Evolutionary conservation across 2,888 invertebrate species (phyloP), one percentile per base, ranked within the genome.

Genomic region (Anorthoa munda): DNA sequence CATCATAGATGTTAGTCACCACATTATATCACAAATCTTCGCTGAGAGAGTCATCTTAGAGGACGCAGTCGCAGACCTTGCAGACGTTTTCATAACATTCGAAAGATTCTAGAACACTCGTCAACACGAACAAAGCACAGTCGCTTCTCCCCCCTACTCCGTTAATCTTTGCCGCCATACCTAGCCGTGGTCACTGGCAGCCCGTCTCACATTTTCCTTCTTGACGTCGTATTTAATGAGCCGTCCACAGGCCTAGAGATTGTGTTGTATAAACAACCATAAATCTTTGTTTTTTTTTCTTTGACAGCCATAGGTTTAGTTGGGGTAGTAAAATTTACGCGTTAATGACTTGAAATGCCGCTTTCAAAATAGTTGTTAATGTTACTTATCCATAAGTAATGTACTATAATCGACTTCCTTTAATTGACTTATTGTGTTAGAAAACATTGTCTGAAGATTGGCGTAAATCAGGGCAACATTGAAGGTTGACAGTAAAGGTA

Each of bases 191-290:
- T 87, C 88, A 86, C 85, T 86, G 82, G 84, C 87, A 83, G 78
- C 72, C 66, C 79, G 76, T 79, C 83, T 85, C 85, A 77, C 85
- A 87, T 84, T 92, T 90, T 86, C 90, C 91, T 89, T 92, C 91
- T 93, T 92, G 90, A 93, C 90, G 93, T 90, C 86, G 90, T 89
- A 91, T 94, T 95, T 94, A 95, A 95, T 93, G 95, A 93, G 86
- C 90, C 93, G 93, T 94, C 77, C 77, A 77, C 87, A 71, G 80
- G 85, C 81, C 73, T 88, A 79, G 82, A 82, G 73, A 81, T 79
- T 86, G 89, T 89, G 83, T 86, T 87, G 83, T 87, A 88, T 90
- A 92, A 91, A 92, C 92, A 91, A 66, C 77, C 89, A 88, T 91
- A 91, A 91, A 91, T 88, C 77, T 65, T 81, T 87, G 75, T 76